Conservation (phyloP, 2,113 vertebrate genomes). For the Tetrao urogallus region DNA sequence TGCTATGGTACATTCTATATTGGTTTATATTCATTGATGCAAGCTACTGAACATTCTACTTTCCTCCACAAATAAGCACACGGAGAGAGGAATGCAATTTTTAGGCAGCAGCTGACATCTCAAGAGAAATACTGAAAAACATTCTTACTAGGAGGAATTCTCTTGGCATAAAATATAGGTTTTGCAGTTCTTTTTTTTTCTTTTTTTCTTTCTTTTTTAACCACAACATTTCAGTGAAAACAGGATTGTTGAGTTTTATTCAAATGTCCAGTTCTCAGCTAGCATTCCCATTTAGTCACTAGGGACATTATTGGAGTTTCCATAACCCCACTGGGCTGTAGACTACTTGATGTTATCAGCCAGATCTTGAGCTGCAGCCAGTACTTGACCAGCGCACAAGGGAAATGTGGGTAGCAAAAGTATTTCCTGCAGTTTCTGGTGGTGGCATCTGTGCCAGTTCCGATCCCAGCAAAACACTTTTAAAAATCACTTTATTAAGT, state of each 20-base stretch:
- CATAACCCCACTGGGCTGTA: neutral
- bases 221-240: neutral
- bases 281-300: neutral
- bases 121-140: neutral
- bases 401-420: neutral
- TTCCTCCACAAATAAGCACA: conserved; percentile 15
- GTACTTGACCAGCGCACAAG: neutral
- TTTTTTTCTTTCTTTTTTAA: neutral
- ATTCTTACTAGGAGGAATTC: neutral
- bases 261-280: neutral
- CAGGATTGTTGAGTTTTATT: neutral
- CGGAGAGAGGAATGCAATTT: conserved; percentile 11
- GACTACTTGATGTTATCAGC: neutral
- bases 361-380: neutral
- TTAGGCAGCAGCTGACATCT: conserved; percentile 10
- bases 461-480: neutral
- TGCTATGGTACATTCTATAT: neutral
- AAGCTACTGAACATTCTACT: conserved; percentile 13
- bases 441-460: rapidly evolving
- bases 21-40: conserved; percentile 5
- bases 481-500: neutral
- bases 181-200: neutral
- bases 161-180: neutral
- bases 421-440: neutral
- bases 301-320: neutral